Conservation (phyloP, 2,113 vertebrate genomes). For the Tretioscincus oriximinensis region DNA sequence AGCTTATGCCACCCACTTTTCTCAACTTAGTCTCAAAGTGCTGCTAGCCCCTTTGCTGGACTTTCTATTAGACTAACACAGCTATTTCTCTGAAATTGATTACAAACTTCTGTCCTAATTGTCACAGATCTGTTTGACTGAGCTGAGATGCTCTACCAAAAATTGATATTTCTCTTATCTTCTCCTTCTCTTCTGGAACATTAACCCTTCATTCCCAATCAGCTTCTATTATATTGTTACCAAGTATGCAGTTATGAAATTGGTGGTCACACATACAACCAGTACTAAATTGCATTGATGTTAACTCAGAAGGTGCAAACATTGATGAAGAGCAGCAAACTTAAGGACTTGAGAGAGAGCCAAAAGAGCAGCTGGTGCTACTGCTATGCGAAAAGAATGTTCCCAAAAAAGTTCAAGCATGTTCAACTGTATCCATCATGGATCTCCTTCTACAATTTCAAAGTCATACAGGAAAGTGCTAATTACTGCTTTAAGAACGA, state of each 20-base stretch:
- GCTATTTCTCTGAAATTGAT: too few species aligned
- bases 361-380: slow-evolving; percentile 69
- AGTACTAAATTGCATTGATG: slow-evolving; percentile 53
- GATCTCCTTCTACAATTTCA: slow-evolving; percentile 74
- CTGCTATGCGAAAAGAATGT: slow-evolving; percentile 65
- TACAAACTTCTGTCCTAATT: too few species aligned
- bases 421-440: slow-evolving; percentile 62
- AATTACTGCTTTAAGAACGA: slow-evolving; percentile 65
- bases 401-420: slow-evolving; percentile 75
- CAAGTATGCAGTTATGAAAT: slow-evolving; percentile 52
- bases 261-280: slow-evolving; percentile 44
- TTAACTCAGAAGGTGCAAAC: slow-evolving; percentile 45
- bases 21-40: too few species aligned
- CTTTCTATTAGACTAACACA: too few species aligned
- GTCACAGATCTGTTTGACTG: too few species aligned
- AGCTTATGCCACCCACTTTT: too few species aligned
- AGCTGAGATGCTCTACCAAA: too few species aligned
- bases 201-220: too few species aligned
- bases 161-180: too few species aligned
- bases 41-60: too few species aligned
- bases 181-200: too few species aligned
- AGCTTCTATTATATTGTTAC: too few species aligned
- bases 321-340: slow-evolving; percentile 59
- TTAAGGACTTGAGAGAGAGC: slow-evolving; percentile 50
- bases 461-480: slow-evolving; percentile 70